Conservation (phyloP, 2,113 vertebrate genomes). For the Struthidea cinerea region DNA sequence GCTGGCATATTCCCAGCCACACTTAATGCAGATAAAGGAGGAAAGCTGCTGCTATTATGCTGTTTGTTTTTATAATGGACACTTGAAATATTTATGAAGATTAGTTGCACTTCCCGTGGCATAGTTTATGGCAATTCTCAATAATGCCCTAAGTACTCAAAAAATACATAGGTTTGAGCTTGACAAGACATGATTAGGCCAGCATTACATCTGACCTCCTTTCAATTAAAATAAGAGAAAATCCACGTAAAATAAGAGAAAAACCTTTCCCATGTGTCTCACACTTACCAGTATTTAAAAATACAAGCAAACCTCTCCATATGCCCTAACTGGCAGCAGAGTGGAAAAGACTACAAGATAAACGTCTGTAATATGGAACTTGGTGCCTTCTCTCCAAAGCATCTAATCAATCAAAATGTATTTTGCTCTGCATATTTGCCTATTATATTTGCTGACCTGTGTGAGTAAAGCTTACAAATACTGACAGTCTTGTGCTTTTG, state of each 20-base stretch:
- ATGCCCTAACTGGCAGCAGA: background rate
- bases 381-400: background rate
- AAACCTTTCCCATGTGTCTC: background rate
- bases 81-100: background rate
- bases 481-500: background rate
- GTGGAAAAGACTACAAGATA: background rate
- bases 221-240: conserved; percentile 18
- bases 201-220: background rate
- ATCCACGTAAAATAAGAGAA: background rate
- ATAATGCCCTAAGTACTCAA: background rate
- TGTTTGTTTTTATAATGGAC: background rate
- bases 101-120: background rate
- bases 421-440: conserved; percentile 23
- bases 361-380: conserved; percentile 13
- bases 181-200: background rate
- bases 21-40: background rate
- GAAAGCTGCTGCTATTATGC: background rate
- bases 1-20: background rate
- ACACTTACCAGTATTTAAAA: background rate
- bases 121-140: background rate
- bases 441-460: conserved; percentile 35
- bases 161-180: background rate
- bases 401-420: conserved; percentile 32
- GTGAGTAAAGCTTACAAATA: conserved; percentile 1
- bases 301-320: background rate